Evolutionary conservation across 2,113 vertebrate genomes (phyloP), one percentile per base, ranked within the genome.

Genomic region (Mellivora capensis): DNA sequence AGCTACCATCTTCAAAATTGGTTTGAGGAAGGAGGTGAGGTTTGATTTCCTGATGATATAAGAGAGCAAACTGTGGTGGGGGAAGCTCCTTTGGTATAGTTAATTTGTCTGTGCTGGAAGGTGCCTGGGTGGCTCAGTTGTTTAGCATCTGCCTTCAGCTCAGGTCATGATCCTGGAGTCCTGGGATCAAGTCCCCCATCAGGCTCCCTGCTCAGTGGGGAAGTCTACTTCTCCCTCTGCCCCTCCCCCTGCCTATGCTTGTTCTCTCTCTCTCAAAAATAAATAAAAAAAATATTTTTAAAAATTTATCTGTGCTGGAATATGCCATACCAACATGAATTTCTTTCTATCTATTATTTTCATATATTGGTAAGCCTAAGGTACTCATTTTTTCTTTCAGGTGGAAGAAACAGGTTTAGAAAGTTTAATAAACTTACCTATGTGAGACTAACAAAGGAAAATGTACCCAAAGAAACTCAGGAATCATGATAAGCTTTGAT

Each of bases 21-120:
- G 20, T 62, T 87, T 86, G 80, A 95, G 59, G 93, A 79, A 84
- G 18, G 27, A 29, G 42, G 34, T 96, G 8, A 54, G 9, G 39
- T 94, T 97, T 94, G 62, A 92, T 97, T 87, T 87, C 42, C 87
- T 95, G 52, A 77, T 97, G 71, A 94, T 95, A 89, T n/a, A 42
- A 95, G 97, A 97, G 47, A 90, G 76, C 39, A 89, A 97, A 97
- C 52, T 90, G 29, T 90, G 69, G 49, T 47, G 20, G 29, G n/a
- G 76, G 80, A 87, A 84, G 77, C 93, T 97, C 29, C 71, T 82
- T 93, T 64, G 47, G 37, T 95, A 12, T 89, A 39, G 74, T 71
- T 49, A 54, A 15, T 76, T 94, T 94, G 20, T 88, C 72, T 76
- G 20, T 84, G 42, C 42, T 14, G 49, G 80, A 71, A 29, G 62